phyloP scores from a whole-genome alignment of 2,797 vertebrate genomes.

The Hemitrygon akajei region DNA sequence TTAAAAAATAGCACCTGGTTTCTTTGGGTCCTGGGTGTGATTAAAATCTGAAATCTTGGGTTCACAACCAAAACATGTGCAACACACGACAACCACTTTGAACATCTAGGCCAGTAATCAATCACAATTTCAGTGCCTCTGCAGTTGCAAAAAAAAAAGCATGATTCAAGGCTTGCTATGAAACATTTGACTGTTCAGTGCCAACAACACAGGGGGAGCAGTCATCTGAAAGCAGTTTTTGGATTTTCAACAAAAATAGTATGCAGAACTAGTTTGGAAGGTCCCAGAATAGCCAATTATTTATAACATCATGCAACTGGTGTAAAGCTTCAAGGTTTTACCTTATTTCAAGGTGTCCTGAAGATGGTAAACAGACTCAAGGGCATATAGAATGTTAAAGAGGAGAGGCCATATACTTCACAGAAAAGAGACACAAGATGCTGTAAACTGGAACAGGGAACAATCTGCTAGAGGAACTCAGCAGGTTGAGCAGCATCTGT shows the following conservation, averaged over 20 bases:
- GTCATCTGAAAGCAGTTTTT: neutral
- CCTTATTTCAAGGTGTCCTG: neutral
- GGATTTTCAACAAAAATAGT: neutral
- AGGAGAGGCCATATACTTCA: neutral
- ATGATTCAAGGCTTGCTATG: neutral
- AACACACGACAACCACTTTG: no score
- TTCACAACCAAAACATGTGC: no score
- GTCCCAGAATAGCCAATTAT: neutral
- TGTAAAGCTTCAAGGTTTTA: neutral
- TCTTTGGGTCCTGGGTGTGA: no score
- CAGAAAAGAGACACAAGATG: no score
- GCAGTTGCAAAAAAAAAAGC: neutral
- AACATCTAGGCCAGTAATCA: neutral
- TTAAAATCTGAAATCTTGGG: no score
- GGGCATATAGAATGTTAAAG: neutral
- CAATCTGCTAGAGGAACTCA: no score
- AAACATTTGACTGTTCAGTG: neutral
- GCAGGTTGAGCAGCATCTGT: no score
- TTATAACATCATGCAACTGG: neutral
- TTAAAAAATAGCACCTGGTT: neutral
- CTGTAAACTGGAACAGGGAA: no score
- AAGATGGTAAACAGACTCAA: neutral
- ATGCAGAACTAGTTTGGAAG: neutral
- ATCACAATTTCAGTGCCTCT: neutral
- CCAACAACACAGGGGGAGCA: no score